A percentile compares a stretch with the other conserved stretches of the same genome.
Evolutionary conservation across 2,797 vertebrate species (phyloP).

Genomic region (Scomberomorus guttatus): DNA sequence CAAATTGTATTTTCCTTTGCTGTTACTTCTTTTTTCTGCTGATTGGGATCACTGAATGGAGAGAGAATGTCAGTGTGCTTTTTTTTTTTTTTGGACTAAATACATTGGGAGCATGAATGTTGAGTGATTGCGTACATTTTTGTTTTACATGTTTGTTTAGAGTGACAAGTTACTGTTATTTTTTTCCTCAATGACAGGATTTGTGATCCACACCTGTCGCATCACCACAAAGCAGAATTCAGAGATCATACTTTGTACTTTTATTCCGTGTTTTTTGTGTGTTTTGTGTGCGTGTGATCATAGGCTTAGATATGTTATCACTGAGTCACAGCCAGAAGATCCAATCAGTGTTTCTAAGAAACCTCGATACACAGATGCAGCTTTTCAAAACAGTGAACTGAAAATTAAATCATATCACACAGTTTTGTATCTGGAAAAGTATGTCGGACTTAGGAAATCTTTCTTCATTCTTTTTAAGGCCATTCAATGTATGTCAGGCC

Average conservation of each 20-base stretch:
- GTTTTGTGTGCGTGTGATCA: constrained; percentile 1
- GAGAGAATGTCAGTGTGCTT: constrained; percentile 23
- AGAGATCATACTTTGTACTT: neutral
- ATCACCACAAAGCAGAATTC: neutral
- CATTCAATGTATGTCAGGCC: constrained; percentile 32
- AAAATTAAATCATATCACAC: neutral
- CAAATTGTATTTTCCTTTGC: constrained; percentile 35
- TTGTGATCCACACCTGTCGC: neutral
- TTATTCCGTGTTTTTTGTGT: constrained; percentile 2
- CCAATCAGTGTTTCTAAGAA: constrained; percentile 21
- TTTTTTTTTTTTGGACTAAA: neutral
- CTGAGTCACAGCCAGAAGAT: constrained; percentile 12
- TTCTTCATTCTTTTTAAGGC: constrained; percentile 36
- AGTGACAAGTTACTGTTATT: neutral
- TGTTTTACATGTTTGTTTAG: neutral
- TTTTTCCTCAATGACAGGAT: constrained; percentile 1
- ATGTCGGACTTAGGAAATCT: neutral
- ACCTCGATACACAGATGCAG: neutral
- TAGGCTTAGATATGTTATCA: neutral
- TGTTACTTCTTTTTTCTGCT: constrained; percentile 19
- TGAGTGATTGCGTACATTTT: constrained; percentile 5
- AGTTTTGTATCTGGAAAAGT: constrained; percentile 6
- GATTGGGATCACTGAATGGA: constrained; percentile 21
- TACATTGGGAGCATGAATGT: constrained; percentile 2
- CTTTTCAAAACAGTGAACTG: neutral